A percentile compares a stretch with the other conserved stretches of the same genome.
These are phyloP conservation scores for Synaphobranchus kaupii DNA, from an alignment of 2,797 vertebrate species.

Conservation along the genomic window DNA sequence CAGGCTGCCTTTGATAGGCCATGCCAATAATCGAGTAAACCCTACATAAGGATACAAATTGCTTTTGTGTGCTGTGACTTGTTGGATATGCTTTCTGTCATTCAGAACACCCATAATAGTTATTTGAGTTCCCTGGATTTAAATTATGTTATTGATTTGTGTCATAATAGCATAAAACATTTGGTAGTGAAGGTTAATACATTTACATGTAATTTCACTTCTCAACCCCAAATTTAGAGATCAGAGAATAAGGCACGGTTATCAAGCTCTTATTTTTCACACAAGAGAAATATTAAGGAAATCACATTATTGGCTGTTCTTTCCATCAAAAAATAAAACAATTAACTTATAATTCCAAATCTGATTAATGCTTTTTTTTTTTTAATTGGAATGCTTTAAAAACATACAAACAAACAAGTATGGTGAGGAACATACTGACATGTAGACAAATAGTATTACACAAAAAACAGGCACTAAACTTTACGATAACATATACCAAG, in stretches of 20 bases:
- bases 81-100: neutral
- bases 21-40: neutral
- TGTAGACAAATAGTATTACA: no score
- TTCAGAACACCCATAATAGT: neutral
- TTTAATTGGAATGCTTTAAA: no score
- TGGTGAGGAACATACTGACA: no score
- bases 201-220: neutral
- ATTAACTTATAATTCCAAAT: no score
- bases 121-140: neutral
- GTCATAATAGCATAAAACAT: neutral
- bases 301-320: no score
- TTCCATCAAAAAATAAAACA: no score
- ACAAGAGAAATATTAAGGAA: no score
- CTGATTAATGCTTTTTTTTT: no score
- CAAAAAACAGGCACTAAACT: no score
- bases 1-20: neutral
- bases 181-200: neutral
- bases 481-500: no score
- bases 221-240: neutral
- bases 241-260: neutral
- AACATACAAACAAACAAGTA: no score
- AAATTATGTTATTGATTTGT: neutral
- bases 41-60: neutral
- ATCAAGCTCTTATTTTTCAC: neutral
- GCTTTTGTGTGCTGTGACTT: constrained; percentile 4